Evolutionary conservation across 2,113 vertebrate species (phyloP).

Genomic region (Cathartes aura): DNA sequence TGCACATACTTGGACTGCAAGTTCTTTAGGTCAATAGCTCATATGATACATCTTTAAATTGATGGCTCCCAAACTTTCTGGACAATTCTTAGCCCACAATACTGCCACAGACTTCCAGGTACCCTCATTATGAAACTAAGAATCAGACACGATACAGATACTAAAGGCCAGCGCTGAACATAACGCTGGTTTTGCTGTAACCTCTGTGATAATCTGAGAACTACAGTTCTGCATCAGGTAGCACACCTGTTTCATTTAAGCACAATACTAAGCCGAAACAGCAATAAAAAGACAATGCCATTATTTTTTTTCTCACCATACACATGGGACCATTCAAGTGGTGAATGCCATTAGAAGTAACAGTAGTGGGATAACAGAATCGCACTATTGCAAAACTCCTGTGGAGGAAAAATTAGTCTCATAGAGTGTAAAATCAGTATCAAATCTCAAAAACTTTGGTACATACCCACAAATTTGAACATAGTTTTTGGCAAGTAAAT

Average conservation of each 20-base stretch:
- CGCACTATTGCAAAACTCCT: not conserved
- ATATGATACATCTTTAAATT: not conserved
- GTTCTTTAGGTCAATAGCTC: not conserved
- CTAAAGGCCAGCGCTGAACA: not conserved
- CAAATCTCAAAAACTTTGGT: not conserved
- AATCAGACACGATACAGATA: not conserved
- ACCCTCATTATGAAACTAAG: not conserved
- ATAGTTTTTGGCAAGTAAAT: not conserved
- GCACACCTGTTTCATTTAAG: not conserved
- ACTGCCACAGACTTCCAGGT: not conserved
- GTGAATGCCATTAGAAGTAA: not conserved
- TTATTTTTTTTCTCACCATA: not conserved
- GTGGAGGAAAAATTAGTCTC: not conserved
- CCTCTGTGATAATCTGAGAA: not conserved
- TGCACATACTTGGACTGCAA: not conserved
- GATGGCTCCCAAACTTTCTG: not conserved
- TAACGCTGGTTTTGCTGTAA: not conserved
- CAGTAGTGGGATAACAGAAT: not conserved
- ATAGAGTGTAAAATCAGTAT: not conserved
- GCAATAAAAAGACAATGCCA: not conserved
- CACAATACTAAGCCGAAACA: not conserved
- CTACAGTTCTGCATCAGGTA: not conserved
- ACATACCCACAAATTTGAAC: not conserved
- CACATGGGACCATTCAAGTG: not conserved
- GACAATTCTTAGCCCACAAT: not conserved